Conservation (phyloP, 2,888 invertebrate genomes). For the Mellilla xanthometata region DNA sequence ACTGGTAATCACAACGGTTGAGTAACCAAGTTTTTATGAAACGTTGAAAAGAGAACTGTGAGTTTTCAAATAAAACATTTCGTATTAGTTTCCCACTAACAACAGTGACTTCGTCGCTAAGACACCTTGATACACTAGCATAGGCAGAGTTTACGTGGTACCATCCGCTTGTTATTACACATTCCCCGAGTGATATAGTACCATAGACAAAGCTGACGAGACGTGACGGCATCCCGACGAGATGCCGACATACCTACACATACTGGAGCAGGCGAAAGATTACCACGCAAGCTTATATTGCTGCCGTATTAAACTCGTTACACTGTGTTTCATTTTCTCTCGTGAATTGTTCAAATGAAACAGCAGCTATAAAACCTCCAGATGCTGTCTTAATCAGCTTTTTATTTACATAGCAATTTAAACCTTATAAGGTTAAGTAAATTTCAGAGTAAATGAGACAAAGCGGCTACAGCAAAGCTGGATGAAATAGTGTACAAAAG, state of each 20-base stretch:
- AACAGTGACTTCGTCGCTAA: background rate
- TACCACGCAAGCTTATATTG: conserved; percentile 15
- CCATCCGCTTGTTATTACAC: conserved; percentile 41
- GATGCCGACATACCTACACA: conserved; percentile 18
- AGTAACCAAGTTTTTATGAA: no score
- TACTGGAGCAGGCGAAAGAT: conserved; percentile 14
- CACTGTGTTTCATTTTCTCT: conserved; percentile 11
- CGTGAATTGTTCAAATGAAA: conserved; percentile 11
- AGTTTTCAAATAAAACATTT: no score
- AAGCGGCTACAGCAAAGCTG: conserved; percentile 2
- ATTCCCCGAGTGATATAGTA: conserved; percentile 43
- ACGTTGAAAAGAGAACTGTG: no score
- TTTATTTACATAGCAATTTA: background rate
- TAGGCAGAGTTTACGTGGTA: conserved; percentile 15
- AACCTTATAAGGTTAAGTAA: background rate
- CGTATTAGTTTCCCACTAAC: no score
- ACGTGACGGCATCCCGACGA: conserved; percentile 41
- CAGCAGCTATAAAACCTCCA: background rate
- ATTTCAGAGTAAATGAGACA: background rate
- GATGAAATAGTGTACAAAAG: conserved; percentile 4
- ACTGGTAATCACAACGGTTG: background rate
- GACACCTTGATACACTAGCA: background rate
- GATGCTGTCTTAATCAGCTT: background rate
- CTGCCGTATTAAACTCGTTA: conserved; percentile 8
- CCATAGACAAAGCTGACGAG: conserved; percentile 42